Conservation (phyloP, 2,113 vertebrate genomes). For the Cacatua alba region DNA sequence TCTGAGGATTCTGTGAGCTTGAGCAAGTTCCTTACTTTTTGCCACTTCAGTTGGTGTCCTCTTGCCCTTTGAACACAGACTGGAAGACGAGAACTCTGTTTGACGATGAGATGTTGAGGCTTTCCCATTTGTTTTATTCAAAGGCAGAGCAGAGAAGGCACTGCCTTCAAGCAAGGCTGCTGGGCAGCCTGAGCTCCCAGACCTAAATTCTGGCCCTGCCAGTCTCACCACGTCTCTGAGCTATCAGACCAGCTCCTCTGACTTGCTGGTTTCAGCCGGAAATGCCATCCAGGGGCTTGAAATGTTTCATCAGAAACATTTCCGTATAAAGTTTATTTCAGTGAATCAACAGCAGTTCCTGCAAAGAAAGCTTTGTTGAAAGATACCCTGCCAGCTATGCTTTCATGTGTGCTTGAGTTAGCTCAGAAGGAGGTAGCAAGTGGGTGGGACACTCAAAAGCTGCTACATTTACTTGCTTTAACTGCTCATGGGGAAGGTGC, state of each 20-base stretch:
- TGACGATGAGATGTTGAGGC: not conserved
- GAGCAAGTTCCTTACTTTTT: not conserved
- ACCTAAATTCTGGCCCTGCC: not conserved
- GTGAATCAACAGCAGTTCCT: not conserved
- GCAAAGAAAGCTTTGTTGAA: not conserved
- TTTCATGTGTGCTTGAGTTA: accelerated
- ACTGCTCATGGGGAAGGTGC: accelerated
- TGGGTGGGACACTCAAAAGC: not conserved
- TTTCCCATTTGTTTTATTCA: not conserved
- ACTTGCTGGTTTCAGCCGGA: not conserved
- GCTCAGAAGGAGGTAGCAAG: not conserved
- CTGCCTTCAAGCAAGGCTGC: not conserved
- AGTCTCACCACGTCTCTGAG: not conserved
- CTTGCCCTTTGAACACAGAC: not conserved
- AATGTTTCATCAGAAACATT: not conserved
- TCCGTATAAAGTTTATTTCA: not conserved
- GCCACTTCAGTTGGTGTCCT: not conserved
- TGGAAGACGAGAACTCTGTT: not conserved
- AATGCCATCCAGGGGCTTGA: not conserved
- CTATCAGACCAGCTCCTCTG: not conserved
- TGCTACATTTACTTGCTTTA: not conserved
- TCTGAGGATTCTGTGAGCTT: not conserved
- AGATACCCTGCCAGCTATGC: not conserved
- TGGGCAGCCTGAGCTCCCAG: not conserved
- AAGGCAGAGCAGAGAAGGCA: not conserved